Evolutionary conservation across 2,113 vertebrate species (phyloP).

Genomic region (Apodemus speciosus): DNA sequence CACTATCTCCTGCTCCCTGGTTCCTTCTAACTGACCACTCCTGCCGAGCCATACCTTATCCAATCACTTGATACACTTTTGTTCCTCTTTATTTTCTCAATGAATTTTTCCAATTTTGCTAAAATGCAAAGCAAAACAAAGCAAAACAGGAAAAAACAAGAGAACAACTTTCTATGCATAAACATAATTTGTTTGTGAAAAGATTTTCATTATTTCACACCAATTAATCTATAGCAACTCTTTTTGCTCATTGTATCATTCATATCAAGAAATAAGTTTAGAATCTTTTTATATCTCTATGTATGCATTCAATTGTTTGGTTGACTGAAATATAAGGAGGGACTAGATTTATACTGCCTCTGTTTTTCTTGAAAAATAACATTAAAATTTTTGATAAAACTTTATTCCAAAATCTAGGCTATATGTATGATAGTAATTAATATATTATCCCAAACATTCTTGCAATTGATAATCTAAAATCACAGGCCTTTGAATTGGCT

Average conservation of each 20-base stretch:
- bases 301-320: not conserved
- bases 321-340: not conserved
- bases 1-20: too few species aligned
- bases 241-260: conserved; percentile 3
- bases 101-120: not conserved
- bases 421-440: not conserved
- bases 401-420: not conserved
- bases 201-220: not conserved
- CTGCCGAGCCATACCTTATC: not conserved
- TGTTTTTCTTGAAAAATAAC: not conserved
- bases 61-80: not conserved
- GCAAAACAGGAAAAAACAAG: not conserved
- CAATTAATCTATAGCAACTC: not conserved
- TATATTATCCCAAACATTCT: not conserved
- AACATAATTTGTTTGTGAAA: conserved; percentile 13
- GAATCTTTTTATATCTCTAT: not conserved
- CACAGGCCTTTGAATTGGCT: not conserved
- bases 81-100: not conserved
- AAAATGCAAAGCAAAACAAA: not conserved
- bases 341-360: not conserved
- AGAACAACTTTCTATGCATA: not conserved
- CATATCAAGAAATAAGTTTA: not conserved
- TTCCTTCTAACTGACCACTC: not conserved
- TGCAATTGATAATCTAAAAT: not conserved
- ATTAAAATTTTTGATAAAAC: not conserved